These are phyloP conservation scores for Protonemura montana DNA, from an alignment of 2,888 invertebrate genomes.

Conservation along the genomic window DNA sequence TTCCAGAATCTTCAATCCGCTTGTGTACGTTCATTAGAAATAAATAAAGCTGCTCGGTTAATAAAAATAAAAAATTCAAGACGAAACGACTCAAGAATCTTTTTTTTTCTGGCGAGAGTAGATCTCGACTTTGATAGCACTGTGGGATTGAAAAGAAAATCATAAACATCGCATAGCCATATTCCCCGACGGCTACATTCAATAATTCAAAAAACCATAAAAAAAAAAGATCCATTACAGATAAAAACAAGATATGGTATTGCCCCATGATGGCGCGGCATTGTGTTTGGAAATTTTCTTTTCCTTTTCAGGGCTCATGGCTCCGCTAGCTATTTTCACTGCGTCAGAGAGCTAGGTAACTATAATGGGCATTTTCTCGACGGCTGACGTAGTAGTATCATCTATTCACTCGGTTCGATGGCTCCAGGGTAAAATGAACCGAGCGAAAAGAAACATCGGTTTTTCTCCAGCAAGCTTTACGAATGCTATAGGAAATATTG, in stretches of 20 bases:
- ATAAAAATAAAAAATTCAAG: neutral
- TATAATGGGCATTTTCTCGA: neutral
- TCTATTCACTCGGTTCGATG: neutral
- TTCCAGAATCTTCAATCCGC: neutral
- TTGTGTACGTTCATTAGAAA: neutral
- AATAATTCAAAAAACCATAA: neutral
- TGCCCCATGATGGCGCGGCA: neutral
- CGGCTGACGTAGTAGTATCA: neutral
- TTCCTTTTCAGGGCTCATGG: neutral
- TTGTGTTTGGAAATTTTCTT: neutral
- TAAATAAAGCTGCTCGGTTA: neutral
- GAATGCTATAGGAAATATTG: slow-evolving; percentile 8
- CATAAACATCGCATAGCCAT: neutral
- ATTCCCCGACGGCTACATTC: neutral
- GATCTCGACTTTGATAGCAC: neutral
- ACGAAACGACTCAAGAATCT: neutral
- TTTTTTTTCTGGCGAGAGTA: neutral
- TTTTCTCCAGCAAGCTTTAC: neutral
- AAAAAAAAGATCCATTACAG: neutral
- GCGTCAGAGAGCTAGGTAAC: neutral
- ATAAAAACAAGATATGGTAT: neutral
- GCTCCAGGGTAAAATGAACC: neutral
- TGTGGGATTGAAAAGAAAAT: neutral
- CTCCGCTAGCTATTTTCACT: neutral
- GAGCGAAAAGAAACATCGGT: neutral